Percentiles rank a stretch among this genome's conserved stretches.
These are phyloP conservation scores for Trypoxylus dichotomus DNA, from an alignment of 1,140 invertebrate species.

Conservation along the genomic window DNA sequence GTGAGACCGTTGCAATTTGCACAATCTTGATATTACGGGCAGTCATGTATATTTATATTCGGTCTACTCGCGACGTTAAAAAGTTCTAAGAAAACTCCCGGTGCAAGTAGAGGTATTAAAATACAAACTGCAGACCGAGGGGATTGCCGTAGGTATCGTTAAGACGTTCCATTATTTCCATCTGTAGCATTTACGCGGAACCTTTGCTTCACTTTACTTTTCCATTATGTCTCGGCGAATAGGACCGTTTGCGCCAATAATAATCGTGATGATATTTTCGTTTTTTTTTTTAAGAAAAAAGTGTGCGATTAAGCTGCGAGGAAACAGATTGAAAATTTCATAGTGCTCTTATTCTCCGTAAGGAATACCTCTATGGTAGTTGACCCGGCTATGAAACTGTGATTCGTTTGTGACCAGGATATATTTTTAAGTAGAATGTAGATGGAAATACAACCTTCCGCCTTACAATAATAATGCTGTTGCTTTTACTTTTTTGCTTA, in stretches of 20 bases:
- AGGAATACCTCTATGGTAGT: background rate
- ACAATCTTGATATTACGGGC: conserved; percentile 47
- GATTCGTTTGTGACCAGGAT: too few species aligned
- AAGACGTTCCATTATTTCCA: conserved; percentile 52
- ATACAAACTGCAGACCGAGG: conserved; percentile 33
- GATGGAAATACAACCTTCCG: too few species aligned
- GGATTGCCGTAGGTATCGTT: conserved; percentile 45
- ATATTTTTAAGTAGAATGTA: too few species aligned
- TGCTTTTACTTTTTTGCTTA: too few species aligned
- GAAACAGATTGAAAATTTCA: background rate
- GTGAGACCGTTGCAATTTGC: conserved; percentile 43
- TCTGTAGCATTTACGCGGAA: conserved; percentile 44
- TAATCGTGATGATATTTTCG: background rate
- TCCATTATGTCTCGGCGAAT: conserved; percentile 2
- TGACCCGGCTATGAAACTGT: too few species aligned
- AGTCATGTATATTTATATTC: conserved; percentile 49
- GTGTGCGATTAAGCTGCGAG: background rate
- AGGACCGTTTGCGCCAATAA: background rate
- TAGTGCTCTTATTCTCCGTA: background rate
- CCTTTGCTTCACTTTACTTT: background rate
- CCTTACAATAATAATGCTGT: too few species aligned
- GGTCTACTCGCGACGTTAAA: conserved; percentile 30
- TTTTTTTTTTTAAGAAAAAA: background rate
- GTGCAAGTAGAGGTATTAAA: conserved; percentile 45
- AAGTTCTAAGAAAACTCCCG: conserved; percentile 44